Conservation (phyloP, 2,113 vertebrate genomes). For the Neopipo cinnamomea region DNA sequence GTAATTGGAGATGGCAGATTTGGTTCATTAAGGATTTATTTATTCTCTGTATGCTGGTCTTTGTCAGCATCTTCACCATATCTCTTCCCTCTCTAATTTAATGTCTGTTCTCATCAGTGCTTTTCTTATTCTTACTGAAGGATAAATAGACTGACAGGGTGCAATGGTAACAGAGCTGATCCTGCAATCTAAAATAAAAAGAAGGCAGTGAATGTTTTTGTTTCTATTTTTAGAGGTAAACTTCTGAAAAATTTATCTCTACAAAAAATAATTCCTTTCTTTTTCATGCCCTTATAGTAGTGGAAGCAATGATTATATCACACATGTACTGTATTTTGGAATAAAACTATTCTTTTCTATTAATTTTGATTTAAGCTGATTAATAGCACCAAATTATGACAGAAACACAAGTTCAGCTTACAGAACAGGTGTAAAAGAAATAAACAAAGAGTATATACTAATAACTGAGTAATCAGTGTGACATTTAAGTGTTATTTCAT, state of each 20-base stretch:
- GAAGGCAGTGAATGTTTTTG: background rate
- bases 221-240: background rate
- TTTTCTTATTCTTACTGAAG: background rate
- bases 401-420: background rate
- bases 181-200: background rate
- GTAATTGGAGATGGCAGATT: slow-evolving; percentile 1
- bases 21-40: slow-evolving; percentile 29
- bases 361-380: background rate
- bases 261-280: background rate
- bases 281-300: background rate
- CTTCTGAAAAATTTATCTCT: background rate
- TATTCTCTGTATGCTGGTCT: background rate
- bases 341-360: background rate
- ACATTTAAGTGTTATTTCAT: background rate
- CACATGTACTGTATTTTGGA: background rate
- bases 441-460: background rate
- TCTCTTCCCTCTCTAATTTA: background rate
- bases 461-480: background rate
- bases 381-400: background rate
- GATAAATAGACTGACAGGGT: background rate
- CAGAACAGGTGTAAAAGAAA: background rate
- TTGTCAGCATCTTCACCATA: background rate
- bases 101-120: background rate
- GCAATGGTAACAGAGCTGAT: background rate
- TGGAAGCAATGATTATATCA: background rate